These are phyloP conservation scores for Andrena marginata DNA, from an alignment of 2,888 invertebrate species.

Conservation along the genomic window DNA sequence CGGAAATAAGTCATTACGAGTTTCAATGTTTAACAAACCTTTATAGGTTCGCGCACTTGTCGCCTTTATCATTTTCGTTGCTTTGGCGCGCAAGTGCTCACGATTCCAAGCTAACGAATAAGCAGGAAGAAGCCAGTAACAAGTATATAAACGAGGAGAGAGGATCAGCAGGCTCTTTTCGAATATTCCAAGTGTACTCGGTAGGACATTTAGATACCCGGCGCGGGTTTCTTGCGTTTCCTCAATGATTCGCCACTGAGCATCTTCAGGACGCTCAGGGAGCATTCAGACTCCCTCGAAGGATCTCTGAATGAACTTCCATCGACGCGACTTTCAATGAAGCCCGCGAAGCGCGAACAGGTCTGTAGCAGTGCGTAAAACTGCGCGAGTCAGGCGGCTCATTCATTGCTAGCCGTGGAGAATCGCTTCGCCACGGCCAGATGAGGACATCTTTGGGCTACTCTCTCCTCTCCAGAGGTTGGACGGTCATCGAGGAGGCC, in stretches of 20 bases:
- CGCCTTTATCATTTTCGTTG: no score
- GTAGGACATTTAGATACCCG: no score
- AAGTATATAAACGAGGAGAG: no score
- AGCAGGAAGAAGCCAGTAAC: no score
- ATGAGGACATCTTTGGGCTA: slow-evolving; percentile 55
- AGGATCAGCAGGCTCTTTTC: no score
- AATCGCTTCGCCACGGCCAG: slow-evolving; percentile 79
- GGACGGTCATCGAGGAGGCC: background rate
- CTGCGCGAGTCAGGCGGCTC: slow-evolving; percentile 54
- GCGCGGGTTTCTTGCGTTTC: background rate
- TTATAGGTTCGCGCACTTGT: no score
- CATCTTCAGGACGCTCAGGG: background rate
- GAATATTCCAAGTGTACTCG: no score
- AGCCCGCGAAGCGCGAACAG: slow-evolving; percentile 40
- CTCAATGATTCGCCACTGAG: background rate
- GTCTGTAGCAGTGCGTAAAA: slow-evolving; percentile 47
- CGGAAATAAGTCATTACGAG: no score
- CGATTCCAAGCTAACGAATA: no score
- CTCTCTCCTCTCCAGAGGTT: slow-evolving; percentile 12
- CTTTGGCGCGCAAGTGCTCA: no score
- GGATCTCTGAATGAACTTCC: slow-evolving; percentile 34
- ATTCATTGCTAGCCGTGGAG: slow-evolving; percentile 62
- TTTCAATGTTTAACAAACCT: no score
- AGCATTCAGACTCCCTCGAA: background rate
- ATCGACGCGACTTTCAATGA: slow-evolving; percentile 34